phyloP scores from a whole-genome alignment of 2,888 invertebrate species.

The Heliothis peltigera region DNA sequence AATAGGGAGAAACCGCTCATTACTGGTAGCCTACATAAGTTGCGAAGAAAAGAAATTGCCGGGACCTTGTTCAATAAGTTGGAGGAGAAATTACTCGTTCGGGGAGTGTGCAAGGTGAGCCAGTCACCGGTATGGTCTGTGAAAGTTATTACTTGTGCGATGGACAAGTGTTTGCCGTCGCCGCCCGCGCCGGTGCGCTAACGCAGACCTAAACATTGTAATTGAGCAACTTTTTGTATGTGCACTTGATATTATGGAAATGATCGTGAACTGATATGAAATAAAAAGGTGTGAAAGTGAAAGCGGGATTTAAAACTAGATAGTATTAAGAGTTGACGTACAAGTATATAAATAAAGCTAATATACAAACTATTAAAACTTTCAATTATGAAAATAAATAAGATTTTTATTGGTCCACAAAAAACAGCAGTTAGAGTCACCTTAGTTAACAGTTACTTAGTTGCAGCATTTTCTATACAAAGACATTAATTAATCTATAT shows the following conservation, averaged over 20 bases:
- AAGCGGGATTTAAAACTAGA: slow-evolving; percentile 34
- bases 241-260: slow-evolving; percentile 45
- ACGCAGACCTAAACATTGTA: slow-evolving; percentile 60
- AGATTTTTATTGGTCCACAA: neutral
- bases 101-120: slow-evolving; percentile 79
- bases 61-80: slow-evolving; percentile 77
- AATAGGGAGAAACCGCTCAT: slow-evolving; percentile 82
- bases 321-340: slow-evolving; percentile 22
- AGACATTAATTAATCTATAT: slow-evolving; percentile 44
- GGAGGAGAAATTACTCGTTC: slow-evolving; percentile 82
- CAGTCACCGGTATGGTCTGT: slow-evolving; percentile 78
- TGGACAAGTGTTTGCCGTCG: slow-evolving; percentile 41
- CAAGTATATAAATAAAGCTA: slow-evolving; percentile 11
- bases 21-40: slow-evolving; percentile 82
- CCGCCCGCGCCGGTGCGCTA: slow-evolving; percentile 49
- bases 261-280: slow-evolving; percentile 48
- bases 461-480: slow-evolving; percentile 2
- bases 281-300: slow-evolving; percentile 55
- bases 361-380: slow-evolving; percentile 5
- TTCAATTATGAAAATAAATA: neutral
- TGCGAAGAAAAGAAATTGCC: slow-evolving; percentile 86
- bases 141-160: slow-evolving; percentile 82
- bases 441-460: neutral
- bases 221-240: slow-evolving; percentile 56
- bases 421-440: neutral